Base-by-base conservation (phyloP, 2,113 vertebrate genomes). In the Oncorhynchus mykiss region DNA sequence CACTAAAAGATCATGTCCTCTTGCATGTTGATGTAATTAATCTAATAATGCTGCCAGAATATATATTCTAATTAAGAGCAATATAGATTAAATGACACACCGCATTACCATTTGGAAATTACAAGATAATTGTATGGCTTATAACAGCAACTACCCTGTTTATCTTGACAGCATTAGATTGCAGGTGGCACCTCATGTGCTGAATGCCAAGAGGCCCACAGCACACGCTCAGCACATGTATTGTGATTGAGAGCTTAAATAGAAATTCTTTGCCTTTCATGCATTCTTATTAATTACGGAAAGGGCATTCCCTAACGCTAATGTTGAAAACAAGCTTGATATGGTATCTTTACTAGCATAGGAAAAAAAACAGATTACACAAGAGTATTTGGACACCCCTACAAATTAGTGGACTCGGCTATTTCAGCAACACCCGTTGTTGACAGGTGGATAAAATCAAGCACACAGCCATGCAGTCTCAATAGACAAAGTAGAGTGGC, bases 71-170 rank as follows among this genome's bases (percentile, higher is more conserved):
- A 86, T 86, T 84, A 81, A 81, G 70, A 84, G 78, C 64, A 83
- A 77, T 73, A 75, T 11, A 69, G 45, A 88, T 83, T 79, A 79
- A 80, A 80, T 84, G 66, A 71, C 14, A 68, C 74, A 78, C 62
- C 14, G 59, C 16, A 25, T 77, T 82, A 77, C 82, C 82, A 71
- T 73, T 68, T 57, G 57, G 78, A 74, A 88, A 87, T 85, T 72
- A 80, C 71, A 78, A 62, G 27, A 74, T 68, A 88, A 86, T 86
- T 74, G 74, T 72, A 70, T 57, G 74, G 70, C 79, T 81, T 79
- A 73, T 82, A 83, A 81, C 57, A 85, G 77, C 80, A 82, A 86
- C 88, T 89, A 87, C 72, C 78, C 34, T 73, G 71, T 83, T 87
- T 79, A 73, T 85, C 72, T 74, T 79, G 76, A 82, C 80, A 81